Conservation (phyloP, 2,888 invertebrate species). For the Apeira syringaria region DNA sequence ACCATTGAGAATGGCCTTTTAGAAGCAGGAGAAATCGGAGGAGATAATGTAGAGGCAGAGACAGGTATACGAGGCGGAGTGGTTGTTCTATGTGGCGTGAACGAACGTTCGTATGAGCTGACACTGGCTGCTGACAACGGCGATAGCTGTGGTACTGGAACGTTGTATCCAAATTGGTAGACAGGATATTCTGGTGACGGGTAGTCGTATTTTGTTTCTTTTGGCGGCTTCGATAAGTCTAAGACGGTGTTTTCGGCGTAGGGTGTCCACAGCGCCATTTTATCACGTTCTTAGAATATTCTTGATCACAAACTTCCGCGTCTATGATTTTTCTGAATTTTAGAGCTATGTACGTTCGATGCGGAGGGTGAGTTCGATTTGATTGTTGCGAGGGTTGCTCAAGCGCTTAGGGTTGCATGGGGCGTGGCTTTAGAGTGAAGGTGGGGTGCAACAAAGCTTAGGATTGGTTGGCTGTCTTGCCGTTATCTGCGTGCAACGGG, state of each 20-base stretch:
- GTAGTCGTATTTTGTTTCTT: constrained; percentile 18
- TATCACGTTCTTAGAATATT: not conserved
- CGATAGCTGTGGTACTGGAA: constrained; percentile 38
- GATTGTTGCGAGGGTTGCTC: constrained; percentile 28
- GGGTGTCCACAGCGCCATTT: constrained; percentile 69
- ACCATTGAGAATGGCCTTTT: constrained; percentile 31
- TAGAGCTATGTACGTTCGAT: constrained; percentile 18
- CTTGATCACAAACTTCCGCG: not conserved
- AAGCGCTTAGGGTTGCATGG: constrained; percentile 32
- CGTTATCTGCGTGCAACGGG: constrained; percentile 30
- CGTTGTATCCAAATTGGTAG: constrained; percentile 33
- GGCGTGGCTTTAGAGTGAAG: constrained; percentile 28
- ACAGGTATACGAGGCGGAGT: constrained; percentile 15
- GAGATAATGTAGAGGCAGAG: constrained; percentile 41
- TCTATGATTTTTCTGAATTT: not conserved
- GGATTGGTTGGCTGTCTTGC: constrained; percentile 9
- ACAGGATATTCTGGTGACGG: constrained; percentile 9
- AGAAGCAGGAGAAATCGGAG: constrained; percentile 38
- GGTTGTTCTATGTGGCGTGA: constrained; percentile 7
- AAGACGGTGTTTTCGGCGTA: constrained; percentile 56
- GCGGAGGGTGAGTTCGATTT: constrained; percentile 33
- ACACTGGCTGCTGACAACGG: constrained; percentile 41
- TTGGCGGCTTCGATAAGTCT: constrained; percentile 49
- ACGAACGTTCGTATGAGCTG: constrained; percentile 36
- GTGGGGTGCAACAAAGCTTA: constrained; percentile 16